Conservation (phyloP, 2,113 vertebrate genomes). For the Lasiurus borealis region DNA sequence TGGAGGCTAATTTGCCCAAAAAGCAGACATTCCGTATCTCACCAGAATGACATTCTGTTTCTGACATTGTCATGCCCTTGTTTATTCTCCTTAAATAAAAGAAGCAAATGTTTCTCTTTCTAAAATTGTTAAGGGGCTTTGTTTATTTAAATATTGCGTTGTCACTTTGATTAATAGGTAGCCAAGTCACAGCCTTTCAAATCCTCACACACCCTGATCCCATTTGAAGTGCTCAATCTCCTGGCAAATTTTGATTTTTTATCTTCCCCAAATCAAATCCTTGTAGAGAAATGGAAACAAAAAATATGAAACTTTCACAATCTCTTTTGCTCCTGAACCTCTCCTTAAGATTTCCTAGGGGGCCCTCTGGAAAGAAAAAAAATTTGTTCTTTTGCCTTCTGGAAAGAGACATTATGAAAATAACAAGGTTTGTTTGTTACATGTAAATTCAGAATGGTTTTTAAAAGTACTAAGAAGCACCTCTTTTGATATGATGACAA, state of each 20-base stretch:
- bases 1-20: constrained; percentile 15
- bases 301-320: not conserved
- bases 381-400: not conserved
- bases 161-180: not conserved
- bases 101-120: not conserved
- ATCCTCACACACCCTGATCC: not conserved
- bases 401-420: not conserved
- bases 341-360: not conserved
- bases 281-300: not conserved
- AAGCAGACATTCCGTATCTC: not conserved
- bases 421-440: not conserved
- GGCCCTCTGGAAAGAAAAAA: not conserved
- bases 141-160: not conserved
- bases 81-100: not conserved
- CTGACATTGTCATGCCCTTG: not conserved
- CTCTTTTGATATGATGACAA: too few species aligned
- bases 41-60: constrained; percentile 4
- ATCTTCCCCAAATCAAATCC: not conserved
- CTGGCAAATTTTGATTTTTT: not conserved
- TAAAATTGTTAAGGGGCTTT: not conserved
- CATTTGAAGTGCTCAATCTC: not conserved
- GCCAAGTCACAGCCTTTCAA: not conserved
- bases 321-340: not conserved
- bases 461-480: too few species aligned
- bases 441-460: too few species aligned